Conservation (phyloP, 2,888 invertebrate species). For the Noctuana brunneofusca region DNA sequence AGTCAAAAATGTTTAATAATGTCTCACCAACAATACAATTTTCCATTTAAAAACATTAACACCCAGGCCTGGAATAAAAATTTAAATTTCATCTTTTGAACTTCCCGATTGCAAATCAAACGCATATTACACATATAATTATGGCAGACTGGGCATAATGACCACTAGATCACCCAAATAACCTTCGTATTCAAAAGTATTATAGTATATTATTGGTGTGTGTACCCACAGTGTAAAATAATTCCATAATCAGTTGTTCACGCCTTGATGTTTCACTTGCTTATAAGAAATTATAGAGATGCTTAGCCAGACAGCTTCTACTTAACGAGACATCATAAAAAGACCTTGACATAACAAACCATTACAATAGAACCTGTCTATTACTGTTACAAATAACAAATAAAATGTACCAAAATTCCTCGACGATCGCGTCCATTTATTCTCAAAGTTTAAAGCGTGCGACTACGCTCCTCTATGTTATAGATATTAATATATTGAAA, state of each 20-base stretch:
- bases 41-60: too few relatives aligned
- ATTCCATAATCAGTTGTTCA: background rate
- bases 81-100: too few relatives aligned
- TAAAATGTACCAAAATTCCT: conserved; percentile 41
- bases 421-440: conserved; percentile 25
- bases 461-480: background rate
- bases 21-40: too few relatives aligned
- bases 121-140: too few relatives aligned
- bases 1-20: too few relatives aligned
- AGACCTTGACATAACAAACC: conserved; percentile 35
- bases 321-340: conserved; percentile 24
- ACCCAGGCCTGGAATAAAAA: too few relatives aligned
- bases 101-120: too few relatives aligned
- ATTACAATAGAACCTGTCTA: conserved; percentile 34
- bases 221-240: too few relatives aligned
- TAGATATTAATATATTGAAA: background rate
- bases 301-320: background rate
- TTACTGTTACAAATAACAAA: conserved; percentile 37
- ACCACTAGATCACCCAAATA: too few relatives aligned
- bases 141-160: too few relatives aligned
- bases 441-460: background rate
- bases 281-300: background rate
- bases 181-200: too few relatives aligned
- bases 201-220: too few relatives aligned
- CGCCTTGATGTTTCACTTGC: background rate